Percentiles rank a stretch among this genome's conserved stretches.
These are phyloP conservation scores for Menura novaehollandiae DNA, from an alignment of 2,113 vertebrate species.

Conservation along the genomic window DNA sequence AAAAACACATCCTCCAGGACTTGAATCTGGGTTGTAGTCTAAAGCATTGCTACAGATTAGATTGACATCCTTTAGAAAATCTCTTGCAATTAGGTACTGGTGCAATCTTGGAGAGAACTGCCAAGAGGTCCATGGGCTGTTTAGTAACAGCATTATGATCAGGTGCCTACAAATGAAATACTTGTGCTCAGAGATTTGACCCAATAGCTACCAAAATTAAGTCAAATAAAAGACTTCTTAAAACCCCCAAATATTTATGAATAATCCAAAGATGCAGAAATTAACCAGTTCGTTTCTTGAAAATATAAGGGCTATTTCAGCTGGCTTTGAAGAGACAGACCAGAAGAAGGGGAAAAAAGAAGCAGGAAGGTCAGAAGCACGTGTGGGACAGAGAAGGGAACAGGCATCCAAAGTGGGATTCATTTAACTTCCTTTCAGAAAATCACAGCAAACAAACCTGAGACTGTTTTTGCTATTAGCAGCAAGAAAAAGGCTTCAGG, in stretches of 20 bases:
- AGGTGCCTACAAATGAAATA: constrained; percentile 77
- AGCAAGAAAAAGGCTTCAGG: not conserved
- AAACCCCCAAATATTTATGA: not conserved
- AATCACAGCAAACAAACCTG: not conserved
- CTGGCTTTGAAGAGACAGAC: not conserved
- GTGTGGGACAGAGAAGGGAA: not conserved
- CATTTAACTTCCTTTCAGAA: not conserved
- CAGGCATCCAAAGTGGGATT: not conserved
- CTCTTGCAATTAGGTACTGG: constrained; percentile 82
- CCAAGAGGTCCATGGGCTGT: constrained; percentile 89
- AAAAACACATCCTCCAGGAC: constrained; percentile 71
- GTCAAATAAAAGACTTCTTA: not conserved
- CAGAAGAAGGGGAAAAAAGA: not conserved
- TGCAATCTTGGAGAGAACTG: constrained; percentile 85
- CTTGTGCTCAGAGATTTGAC: not conserved
- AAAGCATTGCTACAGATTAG: constrained; percentile 91
- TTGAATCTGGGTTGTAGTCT: constrained; percentile 87
- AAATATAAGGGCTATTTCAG: not conserved
- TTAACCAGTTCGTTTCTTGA: not conserved
- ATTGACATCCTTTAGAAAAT: constrained; percentile 84
- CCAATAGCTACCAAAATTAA: not conserved
- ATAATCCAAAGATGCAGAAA: not conserved
- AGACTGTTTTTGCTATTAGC: not conserved
- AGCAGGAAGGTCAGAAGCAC: not conserved
- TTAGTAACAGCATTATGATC: constrained; percentile 87